Evolutionary conservation across 2,113 vertebrate genomes (phyloP).

Genomic region (Anolis carolinensis): DNA sequence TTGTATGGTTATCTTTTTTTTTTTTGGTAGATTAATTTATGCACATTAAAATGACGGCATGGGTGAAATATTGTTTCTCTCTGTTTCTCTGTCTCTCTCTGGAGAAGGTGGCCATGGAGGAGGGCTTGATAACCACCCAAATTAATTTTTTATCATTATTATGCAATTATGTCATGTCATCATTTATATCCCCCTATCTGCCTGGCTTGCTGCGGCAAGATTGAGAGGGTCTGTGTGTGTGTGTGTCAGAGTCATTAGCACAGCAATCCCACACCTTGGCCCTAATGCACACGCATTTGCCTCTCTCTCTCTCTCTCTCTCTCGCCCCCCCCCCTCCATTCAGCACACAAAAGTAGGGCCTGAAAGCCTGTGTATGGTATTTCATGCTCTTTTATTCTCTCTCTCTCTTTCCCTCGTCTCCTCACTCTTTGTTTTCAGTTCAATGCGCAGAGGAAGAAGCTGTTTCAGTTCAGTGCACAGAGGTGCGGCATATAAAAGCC

Average conservation of each 20-base stretch:
- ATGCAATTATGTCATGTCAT: background rate
- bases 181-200: conserved; percentile 13
- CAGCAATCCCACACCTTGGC: background rate
- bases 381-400: conserved; percentile 40
- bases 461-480: conserved; percentile 63
- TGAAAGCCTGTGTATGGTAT: conserved; percentile 8
- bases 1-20: background rate
- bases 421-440: conserved; percentile 74
- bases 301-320: background rate
- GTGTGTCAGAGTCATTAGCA: conserved; percentile 22
- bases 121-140: conserved; percentile 23
- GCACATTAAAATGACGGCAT: conserved; percentile 28
- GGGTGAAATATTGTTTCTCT: background rate
- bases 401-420: background rate
- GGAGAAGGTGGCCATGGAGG: background rate
- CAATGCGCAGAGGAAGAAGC: conserved; percentile 68
- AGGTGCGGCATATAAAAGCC: conserved; percentile 56
- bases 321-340: background rate
- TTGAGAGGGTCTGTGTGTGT: background rate
- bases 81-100: background rate
- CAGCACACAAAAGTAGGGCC: background rate
- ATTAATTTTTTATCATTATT: conserved; percentile 44
- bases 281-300: background rate
- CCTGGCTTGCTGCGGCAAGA: background rate
- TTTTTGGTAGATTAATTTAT: conserved; percentile 38